phyloP scores from a whole-genome alignment of 1,140 invertebrate species.

The Andrena cerasifolii region DNA sequence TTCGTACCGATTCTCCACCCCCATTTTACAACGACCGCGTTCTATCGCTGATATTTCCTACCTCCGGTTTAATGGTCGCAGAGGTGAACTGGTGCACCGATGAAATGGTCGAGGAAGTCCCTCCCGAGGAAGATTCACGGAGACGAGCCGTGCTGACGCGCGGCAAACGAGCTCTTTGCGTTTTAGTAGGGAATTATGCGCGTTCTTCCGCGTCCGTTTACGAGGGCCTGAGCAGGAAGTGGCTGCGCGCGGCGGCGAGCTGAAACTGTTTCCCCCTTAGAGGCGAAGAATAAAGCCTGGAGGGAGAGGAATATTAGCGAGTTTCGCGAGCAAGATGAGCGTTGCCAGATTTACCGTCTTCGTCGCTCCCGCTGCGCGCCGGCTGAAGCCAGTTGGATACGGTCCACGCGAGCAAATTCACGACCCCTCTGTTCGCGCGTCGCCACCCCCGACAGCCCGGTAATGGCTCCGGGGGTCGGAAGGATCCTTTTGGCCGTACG shows the following conservation, averaged over 20 bases:
- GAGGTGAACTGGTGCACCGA: not conserved
- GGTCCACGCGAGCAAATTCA: conserved; percentile 44
- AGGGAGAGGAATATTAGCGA: conserved; percentile 52
- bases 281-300: conserved; percentile 35
- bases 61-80: conserved; percentile 16
- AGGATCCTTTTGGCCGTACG: conserved; percentile 67
- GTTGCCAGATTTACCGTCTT: conserved; percentile 37
- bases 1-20: not conserved
- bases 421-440: conserved; percentile 54
- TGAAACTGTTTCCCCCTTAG: conserved; percentile 42
- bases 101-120: not conserved
- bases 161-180: conserved; percentile 76
- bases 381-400: conserved; percentile 6
- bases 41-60: not conserved
- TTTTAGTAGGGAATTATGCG: conserved; percentile 80
- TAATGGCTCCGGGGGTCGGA: conserved; percentile 70
- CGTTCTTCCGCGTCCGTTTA: conserved; percentile 78
- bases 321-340: conserved; percentile 31
- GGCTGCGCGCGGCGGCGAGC: conserved; percentile 11
- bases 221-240: conserved; percentile 70
- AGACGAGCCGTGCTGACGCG: conserved; percentile 7
- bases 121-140: conserved; percentile 15
- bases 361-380: conserved; percentile 18
- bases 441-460: conserved; percentile 46
- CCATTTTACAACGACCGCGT: not conserved